Conservation (phyloP, 2,797 vertebrate genomes). For the Sitta carolinensis region DNA sequence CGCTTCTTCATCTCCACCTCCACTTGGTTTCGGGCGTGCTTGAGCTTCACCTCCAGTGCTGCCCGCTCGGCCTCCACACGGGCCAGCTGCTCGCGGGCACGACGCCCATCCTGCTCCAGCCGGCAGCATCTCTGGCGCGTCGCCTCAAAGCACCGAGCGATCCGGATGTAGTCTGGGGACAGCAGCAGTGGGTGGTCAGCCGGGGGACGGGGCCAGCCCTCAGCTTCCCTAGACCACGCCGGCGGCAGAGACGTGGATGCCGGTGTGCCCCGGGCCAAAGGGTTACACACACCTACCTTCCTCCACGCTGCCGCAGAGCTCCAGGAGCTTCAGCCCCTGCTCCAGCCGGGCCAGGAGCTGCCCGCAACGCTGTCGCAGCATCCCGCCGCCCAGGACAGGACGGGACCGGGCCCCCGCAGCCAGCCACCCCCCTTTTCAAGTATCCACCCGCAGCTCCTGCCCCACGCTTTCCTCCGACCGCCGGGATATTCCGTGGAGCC, state of each 20-base stretch:
- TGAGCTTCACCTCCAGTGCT: conserved; percentile 78
- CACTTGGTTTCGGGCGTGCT: conserved; percentile 84
- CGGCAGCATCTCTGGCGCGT: conserved; percentile 70
- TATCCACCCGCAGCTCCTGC: not conserved
- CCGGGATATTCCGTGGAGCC: not conserved
- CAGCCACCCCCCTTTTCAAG: no score
- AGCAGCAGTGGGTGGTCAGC: not conserved
- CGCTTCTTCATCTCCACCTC: conserved; percentile 88
- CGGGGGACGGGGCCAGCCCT: accelerated
- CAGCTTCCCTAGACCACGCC: not conserved
- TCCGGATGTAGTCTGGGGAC: conserved; percentile 67
- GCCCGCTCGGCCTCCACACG: conserved; percentile 32
- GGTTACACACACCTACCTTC: not conserved
- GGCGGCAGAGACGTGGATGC: no score
- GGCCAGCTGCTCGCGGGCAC: not conserved
- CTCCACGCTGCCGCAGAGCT: conserved; percentile 1
- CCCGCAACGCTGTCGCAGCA: conserved; percentile 27
- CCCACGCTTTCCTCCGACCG: not conserved
- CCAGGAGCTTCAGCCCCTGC: not conserved
- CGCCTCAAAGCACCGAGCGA: conserved; percentile 74
- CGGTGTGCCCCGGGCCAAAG: not conserved
- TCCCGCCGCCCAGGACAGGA: not conserved
- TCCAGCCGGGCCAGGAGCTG: conserved; percentile 26
- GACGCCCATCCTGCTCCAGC: conserved; percentile 58
- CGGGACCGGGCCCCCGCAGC: not conserved